Percentiles rank a stretch among this genome's conserved stretches.
Conservation (phyloP, 1,140 invertebrate genomes). For the Liolophura sinensis region DNA sequence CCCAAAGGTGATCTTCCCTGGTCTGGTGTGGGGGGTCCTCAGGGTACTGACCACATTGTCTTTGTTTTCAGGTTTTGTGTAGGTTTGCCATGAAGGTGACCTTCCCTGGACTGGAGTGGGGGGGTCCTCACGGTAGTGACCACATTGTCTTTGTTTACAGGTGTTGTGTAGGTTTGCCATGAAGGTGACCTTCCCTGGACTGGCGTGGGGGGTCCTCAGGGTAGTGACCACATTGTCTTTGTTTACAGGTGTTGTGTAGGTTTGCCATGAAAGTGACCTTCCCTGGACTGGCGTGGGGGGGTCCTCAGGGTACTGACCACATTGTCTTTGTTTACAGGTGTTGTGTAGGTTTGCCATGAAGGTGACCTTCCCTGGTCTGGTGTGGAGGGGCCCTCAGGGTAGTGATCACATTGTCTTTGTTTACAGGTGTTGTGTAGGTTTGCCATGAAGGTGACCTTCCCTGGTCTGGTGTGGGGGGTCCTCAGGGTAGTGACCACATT, state of each 20-base stretch:
- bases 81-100: conserved; percentile 60
- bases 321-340: conserved; percentile 28
- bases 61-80: conserved; percentile 61
- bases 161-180: too few species aligned
- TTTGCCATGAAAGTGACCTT: too few species aligned
- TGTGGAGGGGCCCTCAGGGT: conserved; percentile 55
- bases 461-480: conserved; percentile 47
- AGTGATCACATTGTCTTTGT: conserved; percentile 19
- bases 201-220: too few species aligned
- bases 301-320: too few species aligned
- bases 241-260: too few species aligned
- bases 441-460: conserved; percentile 57
- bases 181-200: too few species aligned
- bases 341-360: conserved; percentile 65
- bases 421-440: conserved; percentile 63
- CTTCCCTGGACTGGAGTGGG: conserved; percentile 48
- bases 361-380: conserved; percentile 52
- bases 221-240: too few species aligned
- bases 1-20: conserved; percentile 54
- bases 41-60: conserved; percentile 56
- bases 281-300: too few species aligned
- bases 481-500: conserved; percentile 57
- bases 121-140: conserved; percentile 54
- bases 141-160: too few species aligned
- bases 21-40: conserved; percentile 51